Percentiles rank a stretch among this genome's conserved stretches.
Evolutionary conservation across 53 echinoderm and acorn worm genomes (phyloP).

Genomic region (Echinometra lucunter): DNA sequence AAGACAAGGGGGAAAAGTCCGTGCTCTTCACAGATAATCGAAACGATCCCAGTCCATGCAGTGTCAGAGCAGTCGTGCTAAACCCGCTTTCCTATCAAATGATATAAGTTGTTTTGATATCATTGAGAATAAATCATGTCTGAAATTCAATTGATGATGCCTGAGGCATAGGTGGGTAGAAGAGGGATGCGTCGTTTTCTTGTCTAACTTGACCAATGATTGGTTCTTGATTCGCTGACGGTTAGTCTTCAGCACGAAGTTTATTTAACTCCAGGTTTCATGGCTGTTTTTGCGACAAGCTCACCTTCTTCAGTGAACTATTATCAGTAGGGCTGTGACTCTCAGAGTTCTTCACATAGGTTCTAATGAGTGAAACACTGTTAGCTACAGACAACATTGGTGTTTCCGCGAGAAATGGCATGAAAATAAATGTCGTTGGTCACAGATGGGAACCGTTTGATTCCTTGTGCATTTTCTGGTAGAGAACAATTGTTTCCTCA

Average conservation of each 20-base stretch:
- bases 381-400: too few species aligned
- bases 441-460: background rate
- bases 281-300: background rate
- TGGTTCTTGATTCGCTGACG: background rate
- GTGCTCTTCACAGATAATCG: background rate
- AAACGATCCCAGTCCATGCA: background rate
- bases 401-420: too few species aligned
- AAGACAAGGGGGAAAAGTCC: too few species aligned
- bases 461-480: background rate
- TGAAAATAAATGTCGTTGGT: too few species aligned
- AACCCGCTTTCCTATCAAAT: background rate
- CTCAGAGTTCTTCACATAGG: background rate
- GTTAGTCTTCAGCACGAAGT: background rate
- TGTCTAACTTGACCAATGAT: background rate
- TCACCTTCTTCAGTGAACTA: background rate
- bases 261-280: background rate
- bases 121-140: constrained; percentile 29
- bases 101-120: background rate
- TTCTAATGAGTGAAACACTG: too few species aligned
- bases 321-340: background rate
- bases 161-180: background rate
- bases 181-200: background rate
- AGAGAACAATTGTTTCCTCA: background rate
- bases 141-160: constrained; percentile 24
- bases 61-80: background rate